These are phyloP conservation scores for Glomeris maerens DNA, from an alignment of 1,140 invertebrate genomes.

Conservation along the genomic window DNA sequence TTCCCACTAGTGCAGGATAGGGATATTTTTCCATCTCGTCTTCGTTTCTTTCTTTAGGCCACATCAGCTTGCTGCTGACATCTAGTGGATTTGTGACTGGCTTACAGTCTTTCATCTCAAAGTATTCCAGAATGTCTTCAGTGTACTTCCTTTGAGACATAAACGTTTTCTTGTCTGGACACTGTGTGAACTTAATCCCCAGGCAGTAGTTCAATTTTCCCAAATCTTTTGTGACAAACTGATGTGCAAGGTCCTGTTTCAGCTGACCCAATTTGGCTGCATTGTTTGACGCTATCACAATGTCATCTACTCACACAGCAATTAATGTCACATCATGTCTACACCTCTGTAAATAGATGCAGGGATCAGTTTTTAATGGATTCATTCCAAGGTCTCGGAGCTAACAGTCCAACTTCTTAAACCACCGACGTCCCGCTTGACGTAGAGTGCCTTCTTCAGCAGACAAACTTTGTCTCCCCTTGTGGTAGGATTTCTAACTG, in stretches of 20 bases:
- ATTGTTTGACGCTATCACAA: slow-evolving; percentile 24
- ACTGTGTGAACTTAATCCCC: slow-evolving; percentile 21
- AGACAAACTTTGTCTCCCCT: slow-evolving; percentile 22
- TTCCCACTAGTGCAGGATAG: slow-evolving; percentile 27
- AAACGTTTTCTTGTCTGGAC: slow-evolving; percentile 19
- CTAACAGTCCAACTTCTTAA: slow-evolving; percentile 23
- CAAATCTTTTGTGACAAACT: slow-evolving; percentile 20
- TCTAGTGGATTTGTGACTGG: slow-evolving; percentile 24
- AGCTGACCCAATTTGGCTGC: slow-evolving; percentile 16
- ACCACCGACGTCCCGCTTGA: slow-evolving; percentile 20
- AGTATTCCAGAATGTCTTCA: slow-evolving; percentile 25
- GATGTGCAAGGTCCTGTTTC: slow-evolving; percentile 13
- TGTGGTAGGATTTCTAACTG: slow-evolving; percentile 9
- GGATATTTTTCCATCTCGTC: slow-evolving; percentile 21
- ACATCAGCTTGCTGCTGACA: slow-evolving; percentile 12
- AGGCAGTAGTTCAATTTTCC: slow-evolving; percentile 19
- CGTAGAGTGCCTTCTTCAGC: slow-evolving; percentile 30
- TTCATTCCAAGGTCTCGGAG: slow-evolving; percentile 30
- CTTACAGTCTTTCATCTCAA: slow-evolving; percentile 22
- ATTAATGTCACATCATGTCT: slow-evolving; percentile 22
- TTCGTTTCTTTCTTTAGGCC: slow-evolving; percentile 4
- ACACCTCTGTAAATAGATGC: slow-evolving; percentile 24
- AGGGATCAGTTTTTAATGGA: slow-evolving; percentile 24
- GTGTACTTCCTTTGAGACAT: slow-evolving; percentile 25
- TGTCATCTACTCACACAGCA: slow-evolving; percentile 36